Evolutionary conservation across 2,113 vertebrate species (phyloP).

Genomic region (Clarias batrachus): DNA sequence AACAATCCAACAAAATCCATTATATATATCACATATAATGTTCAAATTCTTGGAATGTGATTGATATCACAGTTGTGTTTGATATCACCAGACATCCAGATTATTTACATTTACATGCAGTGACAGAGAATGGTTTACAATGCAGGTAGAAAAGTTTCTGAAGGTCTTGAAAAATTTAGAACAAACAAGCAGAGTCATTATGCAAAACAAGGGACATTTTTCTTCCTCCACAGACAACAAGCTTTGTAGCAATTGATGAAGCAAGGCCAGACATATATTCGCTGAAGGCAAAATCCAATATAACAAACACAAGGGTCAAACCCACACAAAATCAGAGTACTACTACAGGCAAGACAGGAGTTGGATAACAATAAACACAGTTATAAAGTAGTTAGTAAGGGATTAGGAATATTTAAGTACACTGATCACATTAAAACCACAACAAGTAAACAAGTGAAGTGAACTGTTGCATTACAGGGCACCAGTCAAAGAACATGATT

Average conservation of each 20-base stretch:
- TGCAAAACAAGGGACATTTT: slow-evolving; percentile 16
- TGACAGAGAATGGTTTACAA: neutral
- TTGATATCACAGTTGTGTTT: neutral
- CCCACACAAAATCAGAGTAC: slow-evolving; percentile 6
- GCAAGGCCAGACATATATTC: neutral
- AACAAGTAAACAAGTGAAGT: too few relatives aligned
- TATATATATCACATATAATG: neutral
- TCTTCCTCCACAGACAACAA: slow-evolving; percentile 10
- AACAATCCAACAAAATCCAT: neutral
- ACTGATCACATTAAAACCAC: too few relatives aligned
- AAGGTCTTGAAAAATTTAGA: neutral
- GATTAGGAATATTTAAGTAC: too few relatives aligned
- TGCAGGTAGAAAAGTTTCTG: neutral
- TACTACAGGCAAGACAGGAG: neutral
- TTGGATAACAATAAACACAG: slow-evolving; percentile 10
- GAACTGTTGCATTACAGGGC: too few relatives aligned
- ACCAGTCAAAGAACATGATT: too few relatives aligned
- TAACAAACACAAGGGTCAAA: slow-evolving; percentile 17
- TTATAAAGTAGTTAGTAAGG: slow-evolving; percentile 2
- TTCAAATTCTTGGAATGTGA: neutral
- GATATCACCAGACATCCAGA: slow-evolving; percentile 2
- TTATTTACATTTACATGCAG: neutral
- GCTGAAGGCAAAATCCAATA: slow-evolving; percentile 23
- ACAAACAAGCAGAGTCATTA: neutral
- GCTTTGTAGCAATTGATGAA: slow-evolving; percentile 11